Base-by-base conservation (phyloP, 1,140 invertebrate species). In the Bicyclus anynana region DNA sequence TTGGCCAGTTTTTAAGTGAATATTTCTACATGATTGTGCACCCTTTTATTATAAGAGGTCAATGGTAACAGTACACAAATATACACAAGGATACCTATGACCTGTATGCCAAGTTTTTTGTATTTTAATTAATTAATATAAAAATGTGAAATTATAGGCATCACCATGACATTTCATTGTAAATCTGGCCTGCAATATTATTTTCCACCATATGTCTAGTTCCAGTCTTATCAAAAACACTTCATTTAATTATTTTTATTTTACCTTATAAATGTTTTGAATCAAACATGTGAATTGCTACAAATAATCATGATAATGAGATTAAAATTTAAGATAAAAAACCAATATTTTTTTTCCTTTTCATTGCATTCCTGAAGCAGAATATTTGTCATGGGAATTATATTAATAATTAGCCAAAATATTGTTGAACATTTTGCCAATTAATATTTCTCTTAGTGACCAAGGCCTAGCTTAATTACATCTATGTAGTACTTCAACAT, bases 341-440 rank as follows among this genome's bases (percentile, higher is more conserved):
- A 3, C 7, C 29, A 7, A 33, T 33, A 12, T 33, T 7, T 33
- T 33, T 33, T 33, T 33, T 7, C 10, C 29, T n/a, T 33, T 29
- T 7, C 10, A 29, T 29, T 29, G 27, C 5, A 2, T 29, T 12
- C 7, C 12, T 10, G 10, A 33, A 33, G 29, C 29, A 33, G 12
- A n/a, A 33, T 33, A 33, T 33, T 33, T 50, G 49, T 57, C 20
- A 29, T 57, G 35, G 29, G n/a, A 33, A 33, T 12, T 33, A 33
- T 1, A n/a, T 33, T 10, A 27, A 27, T 27, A 9, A 27, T 27
- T n/a, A 12, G 29, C 29, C 10, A 33, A 33, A 33, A 33, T 12
- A 33, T 33, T 33, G 29, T 10, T n/a, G n/a, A n/a, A n/a, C n/a
- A n/a, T n/a, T n/a, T n/a, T n/a, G n/a, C n/a, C n/a, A n/a, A 33